These are phyloP conservation scores for Idaea dimidiata DNA, from an alignment of 2,888 invertebrate species.

Conservation along the genomic window DNA sequence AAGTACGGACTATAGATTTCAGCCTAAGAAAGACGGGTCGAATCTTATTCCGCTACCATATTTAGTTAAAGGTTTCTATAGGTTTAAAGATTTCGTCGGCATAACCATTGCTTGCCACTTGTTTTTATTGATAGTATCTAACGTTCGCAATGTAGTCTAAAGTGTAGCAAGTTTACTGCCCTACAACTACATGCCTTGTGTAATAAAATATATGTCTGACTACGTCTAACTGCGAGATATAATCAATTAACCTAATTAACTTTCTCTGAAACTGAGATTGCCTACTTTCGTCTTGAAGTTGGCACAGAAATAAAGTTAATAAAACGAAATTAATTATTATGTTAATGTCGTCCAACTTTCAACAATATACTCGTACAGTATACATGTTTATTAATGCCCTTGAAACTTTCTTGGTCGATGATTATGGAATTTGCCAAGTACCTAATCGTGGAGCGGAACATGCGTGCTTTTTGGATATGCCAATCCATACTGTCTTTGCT, in stretches of 20 bases:
- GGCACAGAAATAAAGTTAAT: background rate
- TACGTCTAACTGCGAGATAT: background rate
- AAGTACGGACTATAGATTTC: too few species aligned
- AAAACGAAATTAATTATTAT: slow-evolving; percentile 15
- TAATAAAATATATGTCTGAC: background rate
- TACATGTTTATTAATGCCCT: slow-evolving; percentile 14
- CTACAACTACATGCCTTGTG: too few species aligned
- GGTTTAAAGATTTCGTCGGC: background rate
- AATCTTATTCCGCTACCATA: too few species aligned
- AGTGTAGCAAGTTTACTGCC: too few species aligned
- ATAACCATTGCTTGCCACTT: background rate
- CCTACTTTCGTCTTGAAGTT: background rate
- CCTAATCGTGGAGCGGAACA: background rate
- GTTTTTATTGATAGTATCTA: too few species aligned
- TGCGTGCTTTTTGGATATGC: background rate
- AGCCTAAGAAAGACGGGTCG: too few species aligned
- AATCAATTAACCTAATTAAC: background rate
- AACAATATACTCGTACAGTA: background rate
- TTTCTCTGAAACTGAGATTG: background rate
- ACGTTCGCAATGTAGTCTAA: too few species aligned
- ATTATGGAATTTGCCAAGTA: slow-evolving; percentile 9
- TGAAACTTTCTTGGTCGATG: slow-evolving; percentile 18
- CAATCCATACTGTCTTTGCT: too few species aligned
- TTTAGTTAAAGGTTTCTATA: too few species aligned
- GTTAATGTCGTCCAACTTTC: slow-evolving; percentile 11